Evolutionary conservation across 2,113 vertebrate genomes (phyloP).

Genomic region (Seriola quinqueradiata): DNA sequence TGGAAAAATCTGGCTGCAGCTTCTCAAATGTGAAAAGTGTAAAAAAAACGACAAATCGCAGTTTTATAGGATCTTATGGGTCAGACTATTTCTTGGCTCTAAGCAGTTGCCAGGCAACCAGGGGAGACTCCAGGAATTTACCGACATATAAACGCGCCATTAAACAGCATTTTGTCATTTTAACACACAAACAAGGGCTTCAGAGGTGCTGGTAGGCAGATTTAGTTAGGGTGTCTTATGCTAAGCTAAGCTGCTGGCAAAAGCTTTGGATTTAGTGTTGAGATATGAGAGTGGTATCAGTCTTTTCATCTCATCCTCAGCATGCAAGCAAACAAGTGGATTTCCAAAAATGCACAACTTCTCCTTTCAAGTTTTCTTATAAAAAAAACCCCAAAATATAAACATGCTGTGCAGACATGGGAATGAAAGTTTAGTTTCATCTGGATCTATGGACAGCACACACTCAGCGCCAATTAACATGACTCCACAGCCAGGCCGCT

Average conservation of each 20-base stretch:
- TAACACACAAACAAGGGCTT: background rate
- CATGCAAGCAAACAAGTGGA: background rate
- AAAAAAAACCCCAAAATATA: background rate
- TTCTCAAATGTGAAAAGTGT: background rate
- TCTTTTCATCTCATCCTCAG: background rate
- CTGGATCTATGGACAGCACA: slow-evolving; percentile 12
- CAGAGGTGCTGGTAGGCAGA: background rate
- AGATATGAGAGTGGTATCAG: background rate
- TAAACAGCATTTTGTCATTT: background rate
- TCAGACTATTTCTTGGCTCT: background rate
- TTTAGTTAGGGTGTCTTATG: background rate
- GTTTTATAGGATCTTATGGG: background rate
- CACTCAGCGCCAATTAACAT: slow-evolving; percentile 36
- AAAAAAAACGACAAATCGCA: background rate
- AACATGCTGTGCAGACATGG: slow-evolving; percentile 1
- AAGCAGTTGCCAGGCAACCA: background rate
- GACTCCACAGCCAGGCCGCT: slow-evolving; percentile 8
- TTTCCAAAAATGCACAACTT: background rate
- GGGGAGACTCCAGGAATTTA: background rate
- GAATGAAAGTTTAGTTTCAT: slow-evolving; percentile 19
- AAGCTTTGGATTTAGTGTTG: background rate
- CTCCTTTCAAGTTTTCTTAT: background rate
- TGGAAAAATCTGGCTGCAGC: background rate
- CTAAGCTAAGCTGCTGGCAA: background rate
- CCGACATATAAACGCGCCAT: background rate